A percentile compares a stretch with the other conserved stretches of the same genome.
Evolutionary conservation across 1,140 invertebrate genomes (phyloP).

Genomic region (Aphidius ervi): DNA sequence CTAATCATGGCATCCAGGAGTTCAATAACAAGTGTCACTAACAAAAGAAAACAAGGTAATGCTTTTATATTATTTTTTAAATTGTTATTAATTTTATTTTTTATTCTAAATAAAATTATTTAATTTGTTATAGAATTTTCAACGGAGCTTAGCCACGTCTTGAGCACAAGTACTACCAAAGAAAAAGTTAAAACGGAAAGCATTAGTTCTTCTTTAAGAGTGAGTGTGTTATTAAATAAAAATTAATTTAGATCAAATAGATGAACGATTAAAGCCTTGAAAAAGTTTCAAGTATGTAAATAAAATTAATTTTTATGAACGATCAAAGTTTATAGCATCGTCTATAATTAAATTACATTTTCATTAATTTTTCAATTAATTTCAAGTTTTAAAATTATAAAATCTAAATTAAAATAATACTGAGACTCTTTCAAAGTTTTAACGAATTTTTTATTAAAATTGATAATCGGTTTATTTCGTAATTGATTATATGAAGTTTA

Average conservation of each 20-base stretch:
- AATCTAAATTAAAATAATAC: no score
- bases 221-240: slow-evolving; percentile 14
- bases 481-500: neutral
- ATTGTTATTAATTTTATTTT: neutral
- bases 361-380: no score
- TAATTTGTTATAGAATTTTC: slow-evolving; percentile 36
- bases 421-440: no score
- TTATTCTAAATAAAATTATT: slow-evolving; percentile 6
- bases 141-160: slow-evolving; percentile 29
- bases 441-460: no score
- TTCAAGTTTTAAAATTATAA: no score
- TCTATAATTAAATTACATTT: no score
- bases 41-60: slow-evolving; percentile 42
- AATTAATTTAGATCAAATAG: neutral
- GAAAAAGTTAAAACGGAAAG: slow-evolving; percentile 18
- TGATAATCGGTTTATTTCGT: no score
- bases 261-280: neutral
- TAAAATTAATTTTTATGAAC: neutral
- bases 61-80: neutral
- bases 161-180: slow-evolving; percentile 23
- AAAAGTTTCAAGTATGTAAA: neutral
- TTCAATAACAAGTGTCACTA: slow-evolving; percentile 30
- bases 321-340: no score
- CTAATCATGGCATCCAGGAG: slow-evolving; percentile 38
- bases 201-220: slow-evolving; percentile 19